These are phyloP conservation scores for Thaleichthys pacificus DNA, from an alignment of 2,797 vertebrate genomes.

Conservation along the genomic window DNA sequence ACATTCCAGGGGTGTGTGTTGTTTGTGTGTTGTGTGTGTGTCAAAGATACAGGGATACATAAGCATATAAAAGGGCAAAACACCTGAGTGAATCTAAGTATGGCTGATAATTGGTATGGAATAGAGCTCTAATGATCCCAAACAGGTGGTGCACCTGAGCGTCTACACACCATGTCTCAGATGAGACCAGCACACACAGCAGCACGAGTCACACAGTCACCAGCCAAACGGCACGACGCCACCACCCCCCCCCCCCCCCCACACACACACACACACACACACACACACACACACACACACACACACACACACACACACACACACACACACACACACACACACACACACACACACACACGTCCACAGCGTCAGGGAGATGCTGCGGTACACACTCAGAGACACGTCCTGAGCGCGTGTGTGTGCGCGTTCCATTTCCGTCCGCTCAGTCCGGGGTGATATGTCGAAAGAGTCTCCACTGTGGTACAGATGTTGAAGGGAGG, in stretches of 20 bases:
- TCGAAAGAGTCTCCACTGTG: conserved; percentile 39
- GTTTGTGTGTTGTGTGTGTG: background rate
- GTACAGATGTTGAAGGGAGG: no score
- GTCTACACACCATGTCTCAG: conserved; percentile 30
- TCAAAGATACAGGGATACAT: no score
- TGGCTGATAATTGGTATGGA: conserved; percentile 9
- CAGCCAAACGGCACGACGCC: conserved; percentile 32
- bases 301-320: conserved; percentile 33
- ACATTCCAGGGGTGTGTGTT: conserved; percentile 17
- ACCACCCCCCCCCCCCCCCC: conserved; percentile 4
- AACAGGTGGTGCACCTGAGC: conserved; percentile 68
- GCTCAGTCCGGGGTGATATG: conserved; percentile 44
- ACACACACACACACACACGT: conserved; percentile 35
- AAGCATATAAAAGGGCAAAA: no score
- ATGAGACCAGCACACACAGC: background rate
- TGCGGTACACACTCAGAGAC: conserved; percentile 15
- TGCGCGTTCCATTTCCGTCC: conserved; percentile 46
- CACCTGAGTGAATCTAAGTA: background rate
- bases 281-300: conserved; percentile 30
- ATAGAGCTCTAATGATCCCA: background rate
- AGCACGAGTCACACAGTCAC: background rate
- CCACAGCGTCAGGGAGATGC: conserved; percentile 24
- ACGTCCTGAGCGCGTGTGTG: conserved; percentile 26
- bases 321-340: conserved; percentile 28
- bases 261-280: conserved; percentile 32